Percentiles rank a stretch among this genome's conserved stretches.
phyloP scores from a whole-genome alignment of 2,113 vertebrate species.

The Carassius auratus region DNA sequence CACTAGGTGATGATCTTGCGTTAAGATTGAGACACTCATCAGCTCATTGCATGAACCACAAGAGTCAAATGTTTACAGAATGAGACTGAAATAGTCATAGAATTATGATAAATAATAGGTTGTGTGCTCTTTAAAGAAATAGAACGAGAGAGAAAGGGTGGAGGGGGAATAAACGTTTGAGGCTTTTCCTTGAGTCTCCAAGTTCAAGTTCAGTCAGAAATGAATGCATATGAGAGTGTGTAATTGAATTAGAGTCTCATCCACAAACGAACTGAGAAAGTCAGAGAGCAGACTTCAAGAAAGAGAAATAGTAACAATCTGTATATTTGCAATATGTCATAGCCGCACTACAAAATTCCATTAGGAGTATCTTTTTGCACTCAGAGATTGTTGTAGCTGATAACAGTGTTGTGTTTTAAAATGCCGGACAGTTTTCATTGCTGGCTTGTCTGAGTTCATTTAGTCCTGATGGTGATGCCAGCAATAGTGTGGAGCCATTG shows the following conservation, averaged over 20 bases:
- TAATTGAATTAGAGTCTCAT: conserved; percentile 2
- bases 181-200: conserved; percentile 20
- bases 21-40: background rate
- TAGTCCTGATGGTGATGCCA: conserved; percentile 8
- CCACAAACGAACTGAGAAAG: background rate
- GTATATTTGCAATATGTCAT: background rate
- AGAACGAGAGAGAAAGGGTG: background rate
- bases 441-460: conserved; percentile 36
- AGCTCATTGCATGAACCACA: background rate
- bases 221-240: background rate
- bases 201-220: conserved; percentile 30
- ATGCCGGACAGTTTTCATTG: background rate
- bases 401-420: background rate
- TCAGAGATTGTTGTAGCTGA: background rate
- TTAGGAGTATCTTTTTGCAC: background rate
- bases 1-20: no score
- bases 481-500: background rate
- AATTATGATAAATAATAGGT: conserved; percentile 36
- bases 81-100: background rate
- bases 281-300: background rate
- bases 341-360: no score
- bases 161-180: background rate
- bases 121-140: background rate
- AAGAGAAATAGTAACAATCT: background rate
- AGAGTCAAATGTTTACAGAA: background rate